phyloP scores from a whole-genome alignment of 2,888 invertebrate species.

The Plemyria rubiginata region DNA sequence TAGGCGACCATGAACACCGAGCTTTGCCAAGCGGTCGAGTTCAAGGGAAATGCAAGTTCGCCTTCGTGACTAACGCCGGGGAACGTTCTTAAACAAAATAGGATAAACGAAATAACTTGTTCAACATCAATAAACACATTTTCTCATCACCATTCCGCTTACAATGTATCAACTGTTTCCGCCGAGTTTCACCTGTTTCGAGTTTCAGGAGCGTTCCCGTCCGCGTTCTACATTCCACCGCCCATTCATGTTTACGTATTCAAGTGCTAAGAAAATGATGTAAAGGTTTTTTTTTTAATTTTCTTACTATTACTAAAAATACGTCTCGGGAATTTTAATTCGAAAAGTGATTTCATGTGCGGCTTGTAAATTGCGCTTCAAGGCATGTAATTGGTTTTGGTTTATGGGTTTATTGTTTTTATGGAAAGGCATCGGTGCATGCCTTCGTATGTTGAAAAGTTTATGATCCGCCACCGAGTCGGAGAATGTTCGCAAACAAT shows the following conservation, averaged over 20 bases:
- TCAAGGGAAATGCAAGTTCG: constrained; percentile 52
- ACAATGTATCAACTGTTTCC: constrained; percentile 47
- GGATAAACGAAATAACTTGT: constrained; percentile 34
- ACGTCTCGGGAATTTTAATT: constrained; percentile 39
- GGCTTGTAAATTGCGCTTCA: constrained; percentile 53
- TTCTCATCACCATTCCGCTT: constrained; percentile 35
- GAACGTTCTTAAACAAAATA: constrained; percentile 25
- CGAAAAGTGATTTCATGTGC: constrained; percentile 39
- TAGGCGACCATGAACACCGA: constrained; percentile 47
- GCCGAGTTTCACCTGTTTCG: constrained; percentile 43
- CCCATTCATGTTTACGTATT: constrained; percentile 40
- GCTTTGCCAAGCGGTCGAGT: constrained; percentile 51
- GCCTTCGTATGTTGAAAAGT: constrained; percentile 48
- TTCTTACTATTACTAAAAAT: constrained; percentile 36
- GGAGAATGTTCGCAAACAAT: constrained; percentile 53
- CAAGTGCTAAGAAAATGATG: constrained; percentile 39
- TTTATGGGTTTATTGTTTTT: constrained; percentile 71
- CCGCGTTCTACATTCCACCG: constrained; percentile 39
- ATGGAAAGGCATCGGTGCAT: constrained; percentile 61
- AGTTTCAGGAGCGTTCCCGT: constrained; percentile 44
- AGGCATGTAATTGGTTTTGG: constrained; percentile 77
- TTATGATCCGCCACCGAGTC: constrained; percentile 57
- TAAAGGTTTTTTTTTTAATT: constrained; percentile 46
- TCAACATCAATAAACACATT: constrained; percentile 38
- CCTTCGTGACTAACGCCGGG: constrained; percentile 35